Conservation (phyloP, 1,140 invertebrate species). For the Dendrolimus kikuchii region DNA sequence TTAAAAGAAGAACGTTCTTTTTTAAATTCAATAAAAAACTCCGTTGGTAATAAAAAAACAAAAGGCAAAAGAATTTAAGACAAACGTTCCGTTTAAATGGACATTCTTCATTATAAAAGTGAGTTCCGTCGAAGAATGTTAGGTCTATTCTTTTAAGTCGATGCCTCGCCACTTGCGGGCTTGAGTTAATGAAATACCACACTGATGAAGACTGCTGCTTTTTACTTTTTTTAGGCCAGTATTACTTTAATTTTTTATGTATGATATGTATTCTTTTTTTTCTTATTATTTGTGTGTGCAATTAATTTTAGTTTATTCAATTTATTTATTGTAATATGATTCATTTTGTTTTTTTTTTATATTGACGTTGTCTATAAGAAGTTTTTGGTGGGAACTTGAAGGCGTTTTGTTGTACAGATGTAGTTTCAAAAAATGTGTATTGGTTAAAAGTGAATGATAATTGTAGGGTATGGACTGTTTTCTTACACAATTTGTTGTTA, state of each 20-base stretch:
- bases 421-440: no score
- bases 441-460: no score
- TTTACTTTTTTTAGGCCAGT: slow-evolving; percentile 5
- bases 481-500: no score
- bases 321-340: no score
- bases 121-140: slow-evolving; percentile 38
- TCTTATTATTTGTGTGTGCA: no score
- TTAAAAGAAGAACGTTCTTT: neutral
- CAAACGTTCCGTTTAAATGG: slow-evolving; percentile 38
- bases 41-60: slow-evolving; percentile 20
- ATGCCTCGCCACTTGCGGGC: slow-evolving; percentile 17
- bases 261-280: no score
- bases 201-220: slow-evolving; percentile 40
- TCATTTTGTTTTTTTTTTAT: no score
- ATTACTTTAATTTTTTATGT: neutral
- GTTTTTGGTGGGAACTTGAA: no score
- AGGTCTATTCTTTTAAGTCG: slow-evolving; percentile 53
- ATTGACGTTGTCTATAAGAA: no score
- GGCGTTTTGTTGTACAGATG: no score
- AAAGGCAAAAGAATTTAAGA: slow-evolving; percentile 29
- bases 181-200: slow-evolving; percentile 65
- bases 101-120: slow-evolving; percentile 61
- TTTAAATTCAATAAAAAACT: slow-evolving; percentile 1
- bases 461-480: no score
- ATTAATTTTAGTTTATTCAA: no score